Evolutionary conservation across 2,113 vertebrate genomes (phyloP), one percentile per base, ranked within the genome.

Genomic region (Scolopax mira): DNA sequence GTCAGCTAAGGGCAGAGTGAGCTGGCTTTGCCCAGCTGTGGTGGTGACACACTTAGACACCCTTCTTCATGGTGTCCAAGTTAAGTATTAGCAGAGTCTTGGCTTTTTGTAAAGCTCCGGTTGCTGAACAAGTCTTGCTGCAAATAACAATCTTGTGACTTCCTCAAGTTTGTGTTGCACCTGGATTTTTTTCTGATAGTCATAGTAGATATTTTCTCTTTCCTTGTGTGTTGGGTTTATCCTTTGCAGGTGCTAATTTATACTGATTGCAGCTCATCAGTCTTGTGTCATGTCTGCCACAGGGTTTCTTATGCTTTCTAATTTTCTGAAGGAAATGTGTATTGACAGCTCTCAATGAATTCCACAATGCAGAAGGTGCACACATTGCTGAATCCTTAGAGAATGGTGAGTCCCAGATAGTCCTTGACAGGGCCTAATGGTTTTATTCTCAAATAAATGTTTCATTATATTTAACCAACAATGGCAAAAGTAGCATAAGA

Each of bases 211-310:
- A 82, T 57, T 62, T 80, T 86, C 13, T 42, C 61, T 93, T 91
- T 79, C 23, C 41, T 65, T 52, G n/a, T 24, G 33, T 55, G 65
- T 72, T 66, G 88, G 66, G 80, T 93, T 85, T 94, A 60, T 75
- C 60, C 46, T 78, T 92, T 86, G 51, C 70, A 91, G 78, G 73
- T 62, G 62, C 48, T 90, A 97, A 96, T 96, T 96, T 90, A 67
- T 80, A 74, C 87, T 88, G 90, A 96, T 95, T 96, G 91, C 80
- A 94, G 41, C 81, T 94, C 84, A 92, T 90, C 62, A 92, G 69
- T 64, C 61, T 70, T 71, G 65, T 49, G 64, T 94, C 83, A 94
- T 77, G 13, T 75, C 78, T 86, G 70, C 80, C 84, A 49, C 7
- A 3, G 52, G 55, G 35, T 67, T 93, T 82, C 79, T 95, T 51